A percentile compares a stretch with the other conserved stretches of the same genome.
Conservation (phyloP, 2,113 vertebrate genomes). For the Elanus axillaris region DNA sequence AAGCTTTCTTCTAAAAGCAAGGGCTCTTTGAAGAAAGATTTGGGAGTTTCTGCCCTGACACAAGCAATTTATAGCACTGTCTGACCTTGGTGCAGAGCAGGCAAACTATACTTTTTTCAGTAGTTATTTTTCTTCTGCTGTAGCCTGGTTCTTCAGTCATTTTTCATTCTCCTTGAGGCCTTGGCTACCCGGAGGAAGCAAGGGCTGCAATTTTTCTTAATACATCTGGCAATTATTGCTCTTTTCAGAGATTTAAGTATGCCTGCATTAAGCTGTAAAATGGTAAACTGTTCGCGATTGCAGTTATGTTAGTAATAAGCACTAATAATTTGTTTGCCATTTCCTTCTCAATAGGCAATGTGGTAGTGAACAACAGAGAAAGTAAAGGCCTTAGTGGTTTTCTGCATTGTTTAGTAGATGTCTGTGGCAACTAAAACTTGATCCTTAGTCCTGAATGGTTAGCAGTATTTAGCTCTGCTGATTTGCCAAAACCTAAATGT, state of each 20-base stretch:
- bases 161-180: constrained; percentile 34
- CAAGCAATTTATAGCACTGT: neutral
- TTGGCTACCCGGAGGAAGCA: neutral
- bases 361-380: neutral
- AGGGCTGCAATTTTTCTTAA: constrained; percentile 3
- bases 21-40: neutral
- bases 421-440: neutral
- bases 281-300: neutral
- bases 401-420: neutral
- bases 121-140: constrained; percentile 31
- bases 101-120: constrained; percentile 1
- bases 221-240: neutral
- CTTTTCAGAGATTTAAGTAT: neutral
- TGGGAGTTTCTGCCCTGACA: neutral
- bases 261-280: neutral
- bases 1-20: neutral
- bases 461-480: neutral
- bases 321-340: neutral
- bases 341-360: neutral
- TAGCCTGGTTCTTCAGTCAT: neutral
- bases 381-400: neutral
- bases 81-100: neutral
- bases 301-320: neutral
- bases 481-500: neutral
- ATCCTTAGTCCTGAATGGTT: neutral